phyloP scores from a whole-genome alignment of 2,797 vertebrate species.

The Molossus alvarezi region DNA sequence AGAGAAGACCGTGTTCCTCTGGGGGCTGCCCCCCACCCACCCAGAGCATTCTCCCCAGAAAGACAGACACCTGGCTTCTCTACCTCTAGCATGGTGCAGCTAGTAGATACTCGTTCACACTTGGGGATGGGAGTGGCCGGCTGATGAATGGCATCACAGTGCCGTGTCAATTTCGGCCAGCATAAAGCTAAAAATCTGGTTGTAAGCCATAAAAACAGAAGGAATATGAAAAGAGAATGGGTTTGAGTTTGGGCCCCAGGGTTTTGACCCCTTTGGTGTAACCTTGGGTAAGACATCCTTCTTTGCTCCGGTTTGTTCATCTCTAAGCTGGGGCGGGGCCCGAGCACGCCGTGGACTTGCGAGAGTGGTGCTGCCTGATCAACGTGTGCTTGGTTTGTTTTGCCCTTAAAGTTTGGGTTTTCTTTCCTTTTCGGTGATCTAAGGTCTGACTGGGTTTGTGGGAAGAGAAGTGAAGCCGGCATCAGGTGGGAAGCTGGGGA shows the following conservation, averaged over 20 bases:
- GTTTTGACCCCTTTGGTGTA: neutral
- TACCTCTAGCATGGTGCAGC: neutral
- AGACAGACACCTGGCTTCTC: neutral
- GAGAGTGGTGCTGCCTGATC: neutral
- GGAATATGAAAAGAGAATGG: neutral
- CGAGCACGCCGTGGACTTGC: neutral
- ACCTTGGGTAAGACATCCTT: neutral
- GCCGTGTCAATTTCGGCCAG: neutral
- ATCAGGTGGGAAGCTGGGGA: neutral
- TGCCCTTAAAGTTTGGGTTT: neutral
- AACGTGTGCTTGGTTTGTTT: neutral
- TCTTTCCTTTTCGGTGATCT: neutral
- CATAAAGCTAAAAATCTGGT: neutral
- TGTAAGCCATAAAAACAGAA: neutral
- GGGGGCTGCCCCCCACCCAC: neutral
- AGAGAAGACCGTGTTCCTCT: slow-evolving; percentile 18
- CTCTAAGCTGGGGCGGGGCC: neutral
- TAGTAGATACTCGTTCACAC: neutral
- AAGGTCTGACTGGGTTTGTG: slow-evolving; percentile 16
- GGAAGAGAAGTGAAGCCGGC: neutral
- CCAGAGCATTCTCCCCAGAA: neutral
- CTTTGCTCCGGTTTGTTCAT: neutral
- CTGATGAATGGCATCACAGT: neutral
- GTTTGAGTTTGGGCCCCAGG: neutral
- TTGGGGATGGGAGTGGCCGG: neutral